Conservation (phyloP, 2,888 invertebrate species). For the Apodemia zela region DNA sequence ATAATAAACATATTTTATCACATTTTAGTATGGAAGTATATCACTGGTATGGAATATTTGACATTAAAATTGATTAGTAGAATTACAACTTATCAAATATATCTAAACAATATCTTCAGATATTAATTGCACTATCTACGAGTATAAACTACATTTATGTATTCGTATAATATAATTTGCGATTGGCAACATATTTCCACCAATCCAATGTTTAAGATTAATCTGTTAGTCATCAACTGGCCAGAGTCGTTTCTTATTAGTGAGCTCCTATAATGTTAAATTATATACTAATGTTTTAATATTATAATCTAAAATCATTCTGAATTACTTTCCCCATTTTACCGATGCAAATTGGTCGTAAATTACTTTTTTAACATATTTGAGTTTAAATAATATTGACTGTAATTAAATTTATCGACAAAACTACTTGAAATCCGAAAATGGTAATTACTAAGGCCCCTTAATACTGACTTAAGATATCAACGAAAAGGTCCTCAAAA, state of each 20-base stretch:
- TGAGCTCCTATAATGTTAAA: background rate
- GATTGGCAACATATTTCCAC: constrained; percentile 64
- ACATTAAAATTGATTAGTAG: background rate
- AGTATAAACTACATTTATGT: constrained; percentile 29
- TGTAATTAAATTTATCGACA: background rate
- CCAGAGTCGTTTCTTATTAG: constrained; percentile 62
- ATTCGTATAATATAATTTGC: constrained; percentile 47
- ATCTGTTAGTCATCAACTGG: constrained; percentile 48
- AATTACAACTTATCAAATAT: constrained; percentile 14
- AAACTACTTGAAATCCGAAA: background rate
- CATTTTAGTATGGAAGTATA: background rate
- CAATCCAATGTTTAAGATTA: constrained; percentile 38
- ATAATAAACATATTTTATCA: background rate
- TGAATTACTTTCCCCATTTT: background rate
- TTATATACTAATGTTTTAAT: background rate
- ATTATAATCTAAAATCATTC: no score
- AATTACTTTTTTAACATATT: no score
- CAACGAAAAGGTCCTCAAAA: no score
- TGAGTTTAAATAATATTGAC: background rate
- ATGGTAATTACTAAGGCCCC: background rate
- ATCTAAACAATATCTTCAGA: constrained; percentile 23
- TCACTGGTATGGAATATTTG: constrained; percentile 3
- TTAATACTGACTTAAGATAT: background rate
- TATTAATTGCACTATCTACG: constrained; percentile 28
- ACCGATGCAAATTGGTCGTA: no score